Conservation (phyloP, 2,888 invertebrate genomes). For the Drosophila merina region DNA sequence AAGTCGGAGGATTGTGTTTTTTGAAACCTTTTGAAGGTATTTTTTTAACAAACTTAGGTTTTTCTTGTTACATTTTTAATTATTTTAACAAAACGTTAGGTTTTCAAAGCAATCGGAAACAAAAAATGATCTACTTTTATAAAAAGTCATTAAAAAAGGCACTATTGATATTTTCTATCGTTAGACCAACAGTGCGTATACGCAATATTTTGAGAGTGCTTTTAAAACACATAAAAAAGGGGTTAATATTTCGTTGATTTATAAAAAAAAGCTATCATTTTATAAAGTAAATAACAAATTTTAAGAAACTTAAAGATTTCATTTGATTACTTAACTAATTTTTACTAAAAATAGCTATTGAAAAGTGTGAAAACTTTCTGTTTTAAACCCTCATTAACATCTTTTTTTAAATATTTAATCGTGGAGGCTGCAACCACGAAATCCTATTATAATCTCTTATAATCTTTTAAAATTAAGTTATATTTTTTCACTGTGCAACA, state of each 20-base stretch:
- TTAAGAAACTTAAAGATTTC: too few relatives aligned
- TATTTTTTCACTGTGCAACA: constrained; percentile 14
- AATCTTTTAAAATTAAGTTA: neutral
- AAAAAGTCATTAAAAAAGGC: neutral
- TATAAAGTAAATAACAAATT: too few relatives aligned
- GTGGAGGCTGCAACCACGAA: neutral
- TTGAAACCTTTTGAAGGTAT: neutral
- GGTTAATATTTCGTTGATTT: too few relatives aligned
- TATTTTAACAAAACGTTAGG: too few relatives aligned
- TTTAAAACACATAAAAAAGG: too few relatives aligned
- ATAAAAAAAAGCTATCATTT: too few relatives aligned
- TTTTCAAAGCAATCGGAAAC: too few relatives aligned
- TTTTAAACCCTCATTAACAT: neutral
- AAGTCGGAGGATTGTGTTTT: neutral
- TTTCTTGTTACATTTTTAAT: too few relatives aligned
- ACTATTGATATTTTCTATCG: neutral
- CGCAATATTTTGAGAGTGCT: neutral
- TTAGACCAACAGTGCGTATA: neutral
- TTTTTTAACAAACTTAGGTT: neutral
- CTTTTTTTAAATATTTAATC: neutral
- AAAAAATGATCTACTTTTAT: neutral
- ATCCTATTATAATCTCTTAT: neutral
- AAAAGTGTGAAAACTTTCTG: neutral
- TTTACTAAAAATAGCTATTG: neutral
- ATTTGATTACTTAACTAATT: neutral